Base-by-base conservation (phyloP, 1,140 invertebrate species). In the Hesperophylax magnus region DNA sequence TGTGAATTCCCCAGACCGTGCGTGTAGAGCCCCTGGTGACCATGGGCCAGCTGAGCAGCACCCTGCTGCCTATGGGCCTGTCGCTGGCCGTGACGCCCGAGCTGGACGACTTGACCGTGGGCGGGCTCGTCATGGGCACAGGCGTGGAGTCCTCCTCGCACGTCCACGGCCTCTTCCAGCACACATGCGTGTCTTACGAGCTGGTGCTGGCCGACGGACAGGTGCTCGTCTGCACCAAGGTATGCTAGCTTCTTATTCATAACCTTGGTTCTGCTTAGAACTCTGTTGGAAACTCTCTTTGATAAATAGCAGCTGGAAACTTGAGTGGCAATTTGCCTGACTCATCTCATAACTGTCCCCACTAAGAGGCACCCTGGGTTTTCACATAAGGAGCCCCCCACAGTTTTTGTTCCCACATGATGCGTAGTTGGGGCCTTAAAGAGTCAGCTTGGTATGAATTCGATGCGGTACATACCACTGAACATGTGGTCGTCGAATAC, bases 101-200 rank as follows among this genome's bases (percentile, higher is more conserved):
- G 88, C 86, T 97, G 76, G 95, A 96, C 87, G 95, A 96, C 88
- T 90, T 96, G 8, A 97, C 95, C 47, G 93, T 89, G 89, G 95
- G 96, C 82, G 96, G 96, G 15, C 85, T 97, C 31, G 93, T 97
- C 7, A 96, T 96, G 93, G 96, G 96, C 24, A 95, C 94, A 8
- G 96, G 96, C n/a, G 92, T 97, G 60, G 95, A 97, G 87, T 93
- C 95, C 0, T 93, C 94, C 0, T 96, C 95, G 0, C 95, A 96
- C 85, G 92, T 92, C 56, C 91, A 93, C 85, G 96, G 96, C 1
- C 88, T 97, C 17, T 96, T 97, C 87, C 95, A 97, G 85, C 94
- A 96, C 84, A 95, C 94, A 39, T 96, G 95, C 85, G 85, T 93
- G 2, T 88, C 93, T 9, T 96, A 92, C 86, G 96, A 97, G 85